Evolutionary conservation across 2,797 vertebrate genomes (phyloP).

Genomic region (Urosaurus nigricauda): DNA sequence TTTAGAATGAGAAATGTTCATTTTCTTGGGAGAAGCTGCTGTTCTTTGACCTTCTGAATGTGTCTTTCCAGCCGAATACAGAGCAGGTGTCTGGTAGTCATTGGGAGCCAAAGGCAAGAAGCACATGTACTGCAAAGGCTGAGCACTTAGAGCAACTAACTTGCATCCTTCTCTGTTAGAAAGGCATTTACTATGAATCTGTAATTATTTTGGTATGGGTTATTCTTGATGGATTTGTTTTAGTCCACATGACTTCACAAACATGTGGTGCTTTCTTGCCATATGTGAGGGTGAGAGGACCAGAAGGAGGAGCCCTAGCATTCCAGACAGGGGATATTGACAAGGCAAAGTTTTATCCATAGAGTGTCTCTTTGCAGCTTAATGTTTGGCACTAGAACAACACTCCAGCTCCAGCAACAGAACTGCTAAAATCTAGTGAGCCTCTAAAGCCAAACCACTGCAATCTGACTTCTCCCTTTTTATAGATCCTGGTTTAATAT

Average conservation of each 20-base stretch:
- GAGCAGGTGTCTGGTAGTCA: slow-evolving; percentile 59
- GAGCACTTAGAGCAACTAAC: slow-evolving; percentile 2
- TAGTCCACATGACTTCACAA: slow-evolving; percentile 73
- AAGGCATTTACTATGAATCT: slow-evolving; percentile 32
- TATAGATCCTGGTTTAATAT: slow-evolving; percentile 56
- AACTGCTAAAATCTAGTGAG: slow-evolving; percentile 65
- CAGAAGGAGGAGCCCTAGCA: slow-evolving; percentile 66
- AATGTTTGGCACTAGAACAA: slow-evolving; percentile 77
- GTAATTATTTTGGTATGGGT: neutral
- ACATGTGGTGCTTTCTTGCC: slow-evolving; percentile 68
- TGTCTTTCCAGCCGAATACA: slow-evolving; percentile 40
- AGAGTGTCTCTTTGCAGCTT: slow-evolving; percentile 67
- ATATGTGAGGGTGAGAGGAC: slow-evolving; percentile 62
- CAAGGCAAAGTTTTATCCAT: slow-evolving; percentile 67
- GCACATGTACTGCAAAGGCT: slow-evolving; percentile 44
- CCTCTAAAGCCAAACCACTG: slow-evolving; percentile 67
- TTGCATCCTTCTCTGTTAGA: slow-evolving; percentile 21
- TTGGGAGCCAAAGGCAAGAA: slow-evolving; percentile 50
- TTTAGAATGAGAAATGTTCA: slow-evolving; percentile 19
- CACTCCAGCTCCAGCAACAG: slow-evolving; percentile 63
- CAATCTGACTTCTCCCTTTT: slow-evolving; percentile 58
- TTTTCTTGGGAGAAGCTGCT: slow-evolving; percentile 60
- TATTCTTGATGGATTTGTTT: slow-evolving; percentile 35
- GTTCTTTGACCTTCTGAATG: slow-evolving; percentile 53
- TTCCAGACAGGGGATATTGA: slow-evolving; percentile 60